These are phyloP conservation scores for Orycteropus afer DNA, from an alignment of 2,113 vertebrate species.

Conservation along the genomic window DNA sequence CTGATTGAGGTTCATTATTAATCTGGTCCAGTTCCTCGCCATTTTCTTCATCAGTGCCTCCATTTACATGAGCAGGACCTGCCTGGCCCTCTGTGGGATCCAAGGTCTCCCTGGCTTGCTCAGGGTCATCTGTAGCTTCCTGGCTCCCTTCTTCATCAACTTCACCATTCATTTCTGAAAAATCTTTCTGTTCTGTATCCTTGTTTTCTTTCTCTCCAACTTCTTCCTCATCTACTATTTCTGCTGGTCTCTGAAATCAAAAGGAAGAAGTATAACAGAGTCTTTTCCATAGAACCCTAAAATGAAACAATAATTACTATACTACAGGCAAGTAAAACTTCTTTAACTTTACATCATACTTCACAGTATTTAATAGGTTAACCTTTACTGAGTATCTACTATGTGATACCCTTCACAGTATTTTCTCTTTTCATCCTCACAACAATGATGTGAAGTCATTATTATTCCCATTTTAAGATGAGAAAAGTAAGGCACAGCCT, in stretches of 20 bases:
- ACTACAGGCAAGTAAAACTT: neutral
- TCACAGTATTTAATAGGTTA: neutral
- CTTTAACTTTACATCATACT: neutral
- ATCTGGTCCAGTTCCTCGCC: conserved; percentile 75
- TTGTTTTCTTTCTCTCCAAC: conserved; percentile 77
- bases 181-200: conserved; percentile 71
- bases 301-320: neutral
- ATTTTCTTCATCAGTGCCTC: conserved; percentile 75
- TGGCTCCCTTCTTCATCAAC: conserved; percentile 64
- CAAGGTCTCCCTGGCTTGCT: neutral
- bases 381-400: neutral
- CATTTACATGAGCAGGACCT: neutral
- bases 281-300: neutral
- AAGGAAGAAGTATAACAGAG: neutral
- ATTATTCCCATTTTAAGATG: neutral
- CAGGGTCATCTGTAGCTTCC: conserved; percentile 29
- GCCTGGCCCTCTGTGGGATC: neutral
- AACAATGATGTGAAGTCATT: neutral
- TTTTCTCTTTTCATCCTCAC: neutral
- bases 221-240: conserved; percentile 89
- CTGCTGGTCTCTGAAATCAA: conserved; percentile 85
- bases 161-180: conserved; percentile 67
- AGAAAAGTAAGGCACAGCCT: neutral
- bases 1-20: conserved; percentile 47
- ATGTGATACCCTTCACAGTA: neutral